Conservation (phyloP, 2,113 vertebrate species). For the Daphoenositta chrysoptera region DNA sequence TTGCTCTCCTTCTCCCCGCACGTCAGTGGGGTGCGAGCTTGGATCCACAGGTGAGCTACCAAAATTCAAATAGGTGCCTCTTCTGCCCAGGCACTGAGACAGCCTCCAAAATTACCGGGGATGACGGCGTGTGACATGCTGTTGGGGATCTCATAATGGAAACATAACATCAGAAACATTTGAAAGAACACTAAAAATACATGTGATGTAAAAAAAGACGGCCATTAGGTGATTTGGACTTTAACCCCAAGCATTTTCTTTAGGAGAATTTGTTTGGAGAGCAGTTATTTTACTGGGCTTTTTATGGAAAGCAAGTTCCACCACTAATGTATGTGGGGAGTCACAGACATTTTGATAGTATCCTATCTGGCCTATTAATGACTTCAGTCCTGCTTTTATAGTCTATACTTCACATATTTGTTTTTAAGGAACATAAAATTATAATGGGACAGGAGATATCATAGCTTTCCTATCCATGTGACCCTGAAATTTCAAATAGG, state of each 20-base stretch:
- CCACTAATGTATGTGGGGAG: neutral
- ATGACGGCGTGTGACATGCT: rapidly evolving
- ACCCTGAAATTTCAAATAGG: neutral
- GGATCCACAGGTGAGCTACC: neutral
- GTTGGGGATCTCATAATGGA: neutral
- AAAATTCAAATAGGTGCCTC: neutral
- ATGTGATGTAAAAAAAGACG: neutral
- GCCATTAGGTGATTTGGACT: neutral
- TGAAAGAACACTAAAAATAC: neutral
- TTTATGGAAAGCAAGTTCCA: neutral
- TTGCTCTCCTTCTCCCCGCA: neutral
- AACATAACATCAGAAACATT: neutral
- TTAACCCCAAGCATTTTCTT: neutral
- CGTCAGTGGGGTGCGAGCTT: rapidly evolving
- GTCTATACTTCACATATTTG: neutral
- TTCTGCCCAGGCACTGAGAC: neutral
- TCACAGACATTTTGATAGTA: neutral
- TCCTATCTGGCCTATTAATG: neutral
- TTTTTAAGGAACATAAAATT: neutral
- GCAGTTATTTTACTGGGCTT: neutral
- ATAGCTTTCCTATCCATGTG: neutral
- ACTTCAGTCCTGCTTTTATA: neutral
- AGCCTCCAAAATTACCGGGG: neutral
- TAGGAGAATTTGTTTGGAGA: neutral
- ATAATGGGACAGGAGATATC: neutral